A percentile compares a stretch with the other conserved stretches of the same genome.
Conservation (phyloP, 1,140 invertebrate species). For the Drosophila sp. region DNA sequence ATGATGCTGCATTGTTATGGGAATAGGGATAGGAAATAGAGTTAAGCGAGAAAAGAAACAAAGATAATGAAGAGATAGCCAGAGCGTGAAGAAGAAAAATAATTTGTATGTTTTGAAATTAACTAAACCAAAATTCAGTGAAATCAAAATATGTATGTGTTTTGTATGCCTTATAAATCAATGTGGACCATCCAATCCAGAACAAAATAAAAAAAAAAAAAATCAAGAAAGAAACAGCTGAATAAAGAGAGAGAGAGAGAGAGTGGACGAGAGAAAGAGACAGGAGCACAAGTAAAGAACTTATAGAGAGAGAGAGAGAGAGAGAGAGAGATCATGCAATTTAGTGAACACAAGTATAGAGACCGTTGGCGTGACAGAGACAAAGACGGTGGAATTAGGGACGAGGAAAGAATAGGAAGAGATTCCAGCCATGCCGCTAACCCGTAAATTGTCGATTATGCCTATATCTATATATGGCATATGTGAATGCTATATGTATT, state of each 20-base stretch:
- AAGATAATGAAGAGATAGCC: conserved; percentile 15
- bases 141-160: conserved; percentile 51
- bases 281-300: conserved; percentile 14
- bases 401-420: no score
- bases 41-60: conserved; percentile 15
- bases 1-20: conserved; percentile 5
- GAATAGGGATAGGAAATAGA: conserved; percentile 30
- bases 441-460: conserved; percentile 18
- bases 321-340: conserved; percentile 6
- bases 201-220: background rate
- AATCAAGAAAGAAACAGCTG: conserved; percentile 17
- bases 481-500: no score
- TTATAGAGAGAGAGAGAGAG: conserved; percentile 2
- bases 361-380: no score
- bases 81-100: conserved; percentile 15
- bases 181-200: conserved; percentile 68
- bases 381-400: no score
- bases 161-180: conserved; percentile 74
- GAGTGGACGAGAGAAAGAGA: conserved; percentile 5
- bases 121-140: conserved; percentile 37
- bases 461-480: conserved; percentile 24
- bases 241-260: background rate
- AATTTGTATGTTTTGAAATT: conserved; percentile 8
- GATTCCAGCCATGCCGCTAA: conserved; percentile 17
- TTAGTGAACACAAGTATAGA: background rate